Evolutionary conservation across 2,888 invertebrate genomes (phyloP).

Genomic region (Sericinus montela): DNA sequence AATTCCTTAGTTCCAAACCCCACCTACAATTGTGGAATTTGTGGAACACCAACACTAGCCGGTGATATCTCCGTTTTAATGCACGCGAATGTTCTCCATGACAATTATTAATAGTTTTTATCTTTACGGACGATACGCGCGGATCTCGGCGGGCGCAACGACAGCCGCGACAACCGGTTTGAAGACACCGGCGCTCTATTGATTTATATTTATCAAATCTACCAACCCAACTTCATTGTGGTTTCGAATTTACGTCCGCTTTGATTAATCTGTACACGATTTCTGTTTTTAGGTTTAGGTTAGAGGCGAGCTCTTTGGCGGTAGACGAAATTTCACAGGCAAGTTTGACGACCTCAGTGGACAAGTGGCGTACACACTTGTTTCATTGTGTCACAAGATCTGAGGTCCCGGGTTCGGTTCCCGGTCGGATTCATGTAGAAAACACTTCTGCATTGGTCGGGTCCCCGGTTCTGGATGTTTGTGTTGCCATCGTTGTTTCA

Average conservation of each 20-base stretch:
- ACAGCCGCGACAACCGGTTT: background rate
- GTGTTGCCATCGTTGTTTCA: no score
- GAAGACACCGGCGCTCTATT: constrained; percentile 6
- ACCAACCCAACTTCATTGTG: constrained; percentile 1
- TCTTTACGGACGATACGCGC: constrained; percentile 3
- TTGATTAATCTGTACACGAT: constrained; percentile 14
- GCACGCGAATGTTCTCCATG: constrained; percentile 27
- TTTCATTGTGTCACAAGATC: no score
- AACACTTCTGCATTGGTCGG: no score
- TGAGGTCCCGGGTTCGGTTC: no score
- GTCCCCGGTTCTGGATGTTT: no score
- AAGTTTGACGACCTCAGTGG: no score
- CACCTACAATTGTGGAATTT: background rate
- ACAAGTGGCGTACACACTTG: no score
- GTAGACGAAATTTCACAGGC: background rate
- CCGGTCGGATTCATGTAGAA: no score
- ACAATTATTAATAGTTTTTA: constrained; percentile 13
- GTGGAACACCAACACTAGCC: background rate
- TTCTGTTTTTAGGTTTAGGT: constrained; percentile 15
- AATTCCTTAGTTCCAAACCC: background rate
- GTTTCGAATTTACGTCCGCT: constrained; percentile 2
- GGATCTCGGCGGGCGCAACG: constrained; percentile 1
- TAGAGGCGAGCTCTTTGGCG: constrained; percentile 3
- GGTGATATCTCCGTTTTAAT: constrained; percentile 38
- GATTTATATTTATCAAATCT: constrained; percentile 13